Evolutionary conservation across 2,888 invertebrate genomes (phyloP).

Genomic region (Didymodactylos carnosus): DNA sequence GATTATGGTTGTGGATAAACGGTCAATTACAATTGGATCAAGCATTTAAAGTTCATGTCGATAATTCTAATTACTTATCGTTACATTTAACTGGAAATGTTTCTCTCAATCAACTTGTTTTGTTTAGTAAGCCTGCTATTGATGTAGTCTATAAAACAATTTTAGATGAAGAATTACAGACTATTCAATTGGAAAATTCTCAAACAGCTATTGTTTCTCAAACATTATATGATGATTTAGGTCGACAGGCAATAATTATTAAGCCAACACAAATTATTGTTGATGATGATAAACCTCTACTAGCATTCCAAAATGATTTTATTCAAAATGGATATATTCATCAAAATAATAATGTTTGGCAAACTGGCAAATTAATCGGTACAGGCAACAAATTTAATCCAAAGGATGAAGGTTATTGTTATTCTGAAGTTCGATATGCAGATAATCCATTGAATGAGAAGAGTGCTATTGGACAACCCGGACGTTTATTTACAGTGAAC

Average conservation of each 20-base stretch:
- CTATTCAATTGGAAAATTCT: background rate
- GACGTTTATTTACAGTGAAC: background rate
- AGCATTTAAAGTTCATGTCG: background rate
- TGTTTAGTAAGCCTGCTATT: background rate
- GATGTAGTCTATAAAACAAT: background rate
- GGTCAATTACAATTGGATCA: background rate
- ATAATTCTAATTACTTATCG: background rate
- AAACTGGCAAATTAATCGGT: background rate
- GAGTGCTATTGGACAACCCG: background rate
- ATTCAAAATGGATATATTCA: background rate
- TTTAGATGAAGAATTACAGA: background rate
- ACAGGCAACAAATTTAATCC: background rate
- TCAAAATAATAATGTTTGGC: background rate
- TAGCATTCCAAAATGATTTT: constrained; percentile 2
- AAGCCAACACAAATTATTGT: constrained; percentile 1
- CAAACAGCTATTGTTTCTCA: background rate
- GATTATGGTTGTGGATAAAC: background rate
- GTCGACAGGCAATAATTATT: background rate
- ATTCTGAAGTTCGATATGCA: background rate
- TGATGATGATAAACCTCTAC: background rate
- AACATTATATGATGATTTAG: background rate
- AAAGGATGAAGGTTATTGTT: background rate
- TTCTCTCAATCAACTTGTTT: background rate
- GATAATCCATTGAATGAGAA: constrained; percentile 4
- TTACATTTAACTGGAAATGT: background rate